Conservation (phyloP, 2,797 vertebrate genomes). For the Muscicapa comitata region DNA sequence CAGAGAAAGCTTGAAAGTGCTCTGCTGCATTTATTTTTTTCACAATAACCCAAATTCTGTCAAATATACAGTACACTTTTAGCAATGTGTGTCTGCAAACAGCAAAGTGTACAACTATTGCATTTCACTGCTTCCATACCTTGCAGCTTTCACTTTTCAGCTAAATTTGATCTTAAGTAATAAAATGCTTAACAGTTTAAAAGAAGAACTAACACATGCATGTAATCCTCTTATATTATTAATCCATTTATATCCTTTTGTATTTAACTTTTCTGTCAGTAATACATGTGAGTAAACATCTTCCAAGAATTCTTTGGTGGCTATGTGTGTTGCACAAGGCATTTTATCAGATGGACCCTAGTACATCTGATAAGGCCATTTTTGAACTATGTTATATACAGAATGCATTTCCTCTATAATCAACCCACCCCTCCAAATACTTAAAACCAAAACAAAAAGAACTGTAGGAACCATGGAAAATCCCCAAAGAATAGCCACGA, state of each 20-base stretch:
- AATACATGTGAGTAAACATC: fast-evolving
- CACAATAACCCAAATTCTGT: not conserved
- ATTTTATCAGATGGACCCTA: not conserved
- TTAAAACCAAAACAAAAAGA: not conserved
- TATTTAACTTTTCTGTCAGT: not conserved
- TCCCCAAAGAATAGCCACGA: not conserved
- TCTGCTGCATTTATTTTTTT: not conserved
- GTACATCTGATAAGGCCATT: not conserved
- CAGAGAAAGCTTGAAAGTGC: not conserved
- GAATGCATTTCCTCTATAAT: not conserved
- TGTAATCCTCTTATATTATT: not conserved
- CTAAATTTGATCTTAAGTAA: not conserved
- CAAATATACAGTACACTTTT: not conserved
- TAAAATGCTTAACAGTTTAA: not conserved
- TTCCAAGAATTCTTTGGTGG: not conserved
- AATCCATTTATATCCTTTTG: no score
- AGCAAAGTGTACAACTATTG: not conserved
- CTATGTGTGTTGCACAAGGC: fast-evolving
- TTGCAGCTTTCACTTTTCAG: not conserved
- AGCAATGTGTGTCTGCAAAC: not conserved
- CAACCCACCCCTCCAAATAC: not conserved
- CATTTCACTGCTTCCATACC: not conserved
- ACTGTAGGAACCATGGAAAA: not conserved
- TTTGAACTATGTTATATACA: not conserved
- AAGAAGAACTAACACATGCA: not conserved